phyloP scores from a whole-genome alignment of 2,113 vertebrate species.

The Notiomystis cincta region DNA sequence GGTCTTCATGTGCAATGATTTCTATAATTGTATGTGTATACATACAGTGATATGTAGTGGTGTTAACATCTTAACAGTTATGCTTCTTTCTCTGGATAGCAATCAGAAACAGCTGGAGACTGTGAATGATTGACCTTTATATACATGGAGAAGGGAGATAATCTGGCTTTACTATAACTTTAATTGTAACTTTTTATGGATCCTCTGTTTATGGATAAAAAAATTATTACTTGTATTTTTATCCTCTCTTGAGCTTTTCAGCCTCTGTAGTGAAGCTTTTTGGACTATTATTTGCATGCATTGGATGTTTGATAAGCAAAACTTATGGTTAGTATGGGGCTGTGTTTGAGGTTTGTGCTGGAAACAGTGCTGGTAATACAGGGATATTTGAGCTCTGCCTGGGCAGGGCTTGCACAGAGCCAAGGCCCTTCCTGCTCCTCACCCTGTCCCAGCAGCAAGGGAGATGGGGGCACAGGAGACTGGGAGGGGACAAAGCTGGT shows the following conservation, averaged over 20 bases:
- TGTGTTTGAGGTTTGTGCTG: not conserved
- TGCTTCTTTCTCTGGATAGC: not conserved
- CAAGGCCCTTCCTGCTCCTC: not conserved
- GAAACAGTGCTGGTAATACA: no score
- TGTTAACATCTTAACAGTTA: not conserved
- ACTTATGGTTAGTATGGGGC: not conserved
- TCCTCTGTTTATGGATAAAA: not conserved
- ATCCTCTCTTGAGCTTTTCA: not conserved
- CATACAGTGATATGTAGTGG: not conserved
- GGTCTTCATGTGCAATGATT: not conserved
- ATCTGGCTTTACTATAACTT: not conserved
- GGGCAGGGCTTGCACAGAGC: not conserved
- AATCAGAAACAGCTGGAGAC: not conserved
- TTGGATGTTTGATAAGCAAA: not conserved
- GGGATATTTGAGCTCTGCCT: not conserved
- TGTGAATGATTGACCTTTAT: not conserved
- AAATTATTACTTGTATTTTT: not conserved
- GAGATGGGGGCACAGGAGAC: not conserved
- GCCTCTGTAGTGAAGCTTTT: not conserved
- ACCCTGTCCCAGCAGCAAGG: not conserved
- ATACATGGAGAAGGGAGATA: not conserved
- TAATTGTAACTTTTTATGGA: not conserved
- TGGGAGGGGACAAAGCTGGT: not conserved
- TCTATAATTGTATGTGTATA: not conserved
- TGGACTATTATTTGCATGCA: not conserved